A percentile compares a stretch with the other conserved stretches of the same genome.
Conservation (phyloP, 2,113 vertebrate genomes). For the Gambusia affinis region DNA sequence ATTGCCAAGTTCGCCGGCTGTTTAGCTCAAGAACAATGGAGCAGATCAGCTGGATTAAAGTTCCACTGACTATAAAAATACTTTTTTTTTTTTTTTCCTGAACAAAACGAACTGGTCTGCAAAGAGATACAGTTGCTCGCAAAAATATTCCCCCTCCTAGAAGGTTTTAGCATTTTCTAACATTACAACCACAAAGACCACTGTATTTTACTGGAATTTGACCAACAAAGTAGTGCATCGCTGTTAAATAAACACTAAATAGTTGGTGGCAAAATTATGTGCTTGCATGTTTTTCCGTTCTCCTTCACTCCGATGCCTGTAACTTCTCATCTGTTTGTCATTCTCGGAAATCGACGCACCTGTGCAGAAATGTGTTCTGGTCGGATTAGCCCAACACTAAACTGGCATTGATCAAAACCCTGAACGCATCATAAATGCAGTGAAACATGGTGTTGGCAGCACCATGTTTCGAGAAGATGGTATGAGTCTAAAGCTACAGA, state of each 20-base stretch:
- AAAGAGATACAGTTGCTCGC: not conserved
- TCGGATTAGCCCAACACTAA: too few species aligned
- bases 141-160: not conserved
- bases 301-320: too few species aligned
- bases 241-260: too few species aligned
- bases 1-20: slow-evolving; percentile 58
- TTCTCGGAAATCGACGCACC: not conserved
- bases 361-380: not conserved
- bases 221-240: too few species aligned
- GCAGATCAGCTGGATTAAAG: slow-evolving; percentile 53
- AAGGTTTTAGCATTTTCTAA: not conserved
- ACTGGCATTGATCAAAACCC: too few species aligned
- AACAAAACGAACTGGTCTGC: slow-evolving; percentile 27
- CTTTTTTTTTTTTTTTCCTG: not conserved
- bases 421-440: too few species aligned
- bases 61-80: slow-evolving; percentile 51
- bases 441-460: too few species aligned
- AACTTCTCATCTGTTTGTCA: not conserved
- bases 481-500: too few species aligned
- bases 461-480: not conserved
- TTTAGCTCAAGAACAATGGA: slow-evolving; percentile 57
- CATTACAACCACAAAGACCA: not conserved
- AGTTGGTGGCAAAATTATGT: too few species aligned
- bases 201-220: too few species aligned
- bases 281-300: too few species aligned